Base-by-base conservation (phyloP, 1,140 invertebrate genomes). In the Wasmannia auropunctata region DNA sequence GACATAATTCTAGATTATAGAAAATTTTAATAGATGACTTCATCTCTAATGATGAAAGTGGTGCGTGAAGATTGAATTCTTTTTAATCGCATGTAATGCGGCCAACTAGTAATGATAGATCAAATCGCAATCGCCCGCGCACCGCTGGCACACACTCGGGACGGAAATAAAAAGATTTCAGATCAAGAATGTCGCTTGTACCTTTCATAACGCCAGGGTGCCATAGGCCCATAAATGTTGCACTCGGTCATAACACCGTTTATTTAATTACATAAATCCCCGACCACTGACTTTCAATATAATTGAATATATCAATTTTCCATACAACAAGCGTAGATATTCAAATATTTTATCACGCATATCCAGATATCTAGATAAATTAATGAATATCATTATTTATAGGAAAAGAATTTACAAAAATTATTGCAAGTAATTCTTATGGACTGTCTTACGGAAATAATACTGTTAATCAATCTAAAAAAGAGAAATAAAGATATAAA, bases 111-210 rank as follows among this genome's bases (percentile, higher is more conserved):
- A 19, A 19, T 22, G 62, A 49, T 31, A 62, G n/a, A 51, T 81
- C 19, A 46, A 74, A 74, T 74, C 37, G 14, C 62, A 70, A 58
- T 58, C 51, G 37, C 51, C 51, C 51, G 37, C 37, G 37, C 51
- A 40, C 28, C 6, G 43, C 3, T 7, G 7, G 8, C 7, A n/a
- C n/a, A n/a, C n/a, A 8, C 16, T 2, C 8, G 14, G 37, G 14
- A 46, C 37, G 49, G 37, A 81, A 81, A 81, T 81, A 56, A 81
- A 81, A 81, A 72, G 28, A 60, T 60, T 83, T 28, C 11, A 60
- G 25, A 72, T 43, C 65, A 56, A 72, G 79, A 83, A 83, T 83
- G 79, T 74, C 67, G 67, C 67, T 34, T 46, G 19, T 58, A 72
- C 25, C 65, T 83, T 83, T 83, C 67, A 58, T 74, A 83, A 74